Conservation (phyloP, 2,888 invertebrate genomes). For the Trisateles emortualis region DNA sequence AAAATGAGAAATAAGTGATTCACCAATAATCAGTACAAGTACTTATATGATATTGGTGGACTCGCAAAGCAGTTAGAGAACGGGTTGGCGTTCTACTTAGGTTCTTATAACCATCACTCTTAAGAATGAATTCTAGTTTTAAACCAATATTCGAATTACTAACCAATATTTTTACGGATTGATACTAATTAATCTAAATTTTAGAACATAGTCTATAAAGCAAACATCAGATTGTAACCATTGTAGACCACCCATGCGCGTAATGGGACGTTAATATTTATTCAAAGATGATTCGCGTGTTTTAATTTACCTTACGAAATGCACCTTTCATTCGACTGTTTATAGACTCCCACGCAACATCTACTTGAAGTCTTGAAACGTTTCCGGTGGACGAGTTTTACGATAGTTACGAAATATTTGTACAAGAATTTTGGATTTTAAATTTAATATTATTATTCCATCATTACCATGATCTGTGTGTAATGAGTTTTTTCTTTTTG, state of each 20-base stretch:
- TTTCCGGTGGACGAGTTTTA: constrained; percentile 38
- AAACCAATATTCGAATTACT: too few relatives aligned
- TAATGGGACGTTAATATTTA: constrained; percentile 40
- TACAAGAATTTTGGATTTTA: constrained; percentile 5
- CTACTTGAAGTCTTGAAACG: constrained; percentile 19
- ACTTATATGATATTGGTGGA: too few relatives aligned
- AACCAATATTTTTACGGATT: too few relatives aligned
- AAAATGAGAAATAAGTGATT: too few relatives aligned
- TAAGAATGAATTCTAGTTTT: too few relatives aligned
- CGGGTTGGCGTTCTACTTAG: too few relatives aligned
- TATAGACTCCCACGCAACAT: constrained; percentile 34
- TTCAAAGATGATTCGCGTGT: constrained; percentile 44
- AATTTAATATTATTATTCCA: background rate
- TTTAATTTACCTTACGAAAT: constrained; percentile 48
- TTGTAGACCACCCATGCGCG: constrained; percentile 30
- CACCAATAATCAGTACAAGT: too few relatives aligned
- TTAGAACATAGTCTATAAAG: too few relatives aligned
- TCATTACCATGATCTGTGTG: background rate
- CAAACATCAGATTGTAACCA: constrained; percentile 1
- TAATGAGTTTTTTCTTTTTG: background rate
- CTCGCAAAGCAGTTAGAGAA: too few relatives aligned
- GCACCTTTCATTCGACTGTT: constrained; percentile 45
- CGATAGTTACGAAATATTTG: constrained; percentile 29
- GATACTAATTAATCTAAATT: too few relatives aligned
- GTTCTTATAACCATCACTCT: too few relatives aligned